phyloP scores from a whole-genome alignment of 2,113 vertebrate species.

The Serinus canaria region DNA sequence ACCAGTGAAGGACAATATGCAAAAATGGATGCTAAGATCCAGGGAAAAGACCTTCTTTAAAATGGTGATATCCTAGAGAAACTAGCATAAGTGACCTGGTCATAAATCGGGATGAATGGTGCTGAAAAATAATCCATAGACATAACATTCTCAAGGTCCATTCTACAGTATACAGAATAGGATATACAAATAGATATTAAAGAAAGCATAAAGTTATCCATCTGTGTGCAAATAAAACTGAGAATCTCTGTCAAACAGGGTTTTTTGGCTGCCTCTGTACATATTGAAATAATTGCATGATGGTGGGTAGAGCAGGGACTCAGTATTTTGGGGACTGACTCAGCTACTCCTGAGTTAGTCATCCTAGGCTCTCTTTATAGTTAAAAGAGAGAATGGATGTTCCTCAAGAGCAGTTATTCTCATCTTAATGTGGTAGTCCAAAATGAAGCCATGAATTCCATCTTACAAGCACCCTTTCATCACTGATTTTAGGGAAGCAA shows the following conservation, averaged over 20 bases:
- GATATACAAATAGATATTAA: neutral
- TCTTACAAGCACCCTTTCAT: neutral
- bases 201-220: neutral
- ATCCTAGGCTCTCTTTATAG: neutral
- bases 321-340: neutral
- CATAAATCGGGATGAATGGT: neutral
- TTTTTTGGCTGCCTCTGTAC: neutral
- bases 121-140: neutral
- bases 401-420: neutral
- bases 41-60: neutral
- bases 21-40: neutral
- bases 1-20: neutral
- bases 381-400: neutral
- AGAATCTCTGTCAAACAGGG: neutral
- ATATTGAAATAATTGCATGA: neutral
- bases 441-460: neutral
- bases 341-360: neutral
- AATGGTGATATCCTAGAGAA: neutral
- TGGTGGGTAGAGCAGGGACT: neutral
- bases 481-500: neutral
- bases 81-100: neutral
- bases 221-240: neutral
- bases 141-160: neutral
- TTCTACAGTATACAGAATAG: neutral
- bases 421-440: neutral